Conservation (phyloP, 2,797 vertebrate genomes). For the Antrozous pallidus region DNA sequence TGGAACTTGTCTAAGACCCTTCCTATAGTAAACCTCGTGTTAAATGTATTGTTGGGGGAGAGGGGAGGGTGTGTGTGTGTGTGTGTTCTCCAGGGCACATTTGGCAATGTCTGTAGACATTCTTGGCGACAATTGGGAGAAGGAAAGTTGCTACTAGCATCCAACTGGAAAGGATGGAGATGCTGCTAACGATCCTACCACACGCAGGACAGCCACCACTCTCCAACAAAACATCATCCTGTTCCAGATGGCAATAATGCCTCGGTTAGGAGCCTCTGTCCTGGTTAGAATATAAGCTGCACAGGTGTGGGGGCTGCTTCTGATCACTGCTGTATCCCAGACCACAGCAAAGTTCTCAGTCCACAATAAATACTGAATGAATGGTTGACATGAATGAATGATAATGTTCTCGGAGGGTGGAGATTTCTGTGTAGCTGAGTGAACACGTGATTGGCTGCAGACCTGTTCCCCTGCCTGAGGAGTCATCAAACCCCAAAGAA, state of each 20-base stretch:
- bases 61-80: not conserved
- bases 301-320: accelerated
- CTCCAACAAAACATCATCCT: not conserved
- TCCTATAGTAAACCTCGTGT: not conserved
- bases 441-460: not conserved
- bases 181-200: not conserved
- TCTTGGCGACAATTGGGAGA: not conserved
- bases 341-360: not conserved
- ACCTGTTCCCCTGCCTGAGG: not conserved
- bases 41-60: not conserved
- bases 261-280: not conserved
- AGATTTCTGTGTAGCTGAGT: not conserved
- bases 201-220: not conserved
- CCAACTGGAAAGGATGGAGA: not conserved
- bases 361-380: not conserved
- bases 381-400: not conserved
- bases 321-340: not conserved
- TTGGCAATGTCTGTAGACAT: not conserved
- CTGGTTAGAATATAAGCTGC: not conserved
- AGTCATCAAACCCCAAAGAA: not conserved
- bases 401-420: not conserved
- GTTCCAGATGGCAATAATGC: not conserved
- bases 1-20: not conserved
- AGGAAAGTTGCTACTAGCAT: not conserved
- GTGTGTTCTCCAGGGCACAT: not conserved